Conservation (phyloP, 2,797 vertebrate genomes). For the Notolabrus celidotus region DNA sequence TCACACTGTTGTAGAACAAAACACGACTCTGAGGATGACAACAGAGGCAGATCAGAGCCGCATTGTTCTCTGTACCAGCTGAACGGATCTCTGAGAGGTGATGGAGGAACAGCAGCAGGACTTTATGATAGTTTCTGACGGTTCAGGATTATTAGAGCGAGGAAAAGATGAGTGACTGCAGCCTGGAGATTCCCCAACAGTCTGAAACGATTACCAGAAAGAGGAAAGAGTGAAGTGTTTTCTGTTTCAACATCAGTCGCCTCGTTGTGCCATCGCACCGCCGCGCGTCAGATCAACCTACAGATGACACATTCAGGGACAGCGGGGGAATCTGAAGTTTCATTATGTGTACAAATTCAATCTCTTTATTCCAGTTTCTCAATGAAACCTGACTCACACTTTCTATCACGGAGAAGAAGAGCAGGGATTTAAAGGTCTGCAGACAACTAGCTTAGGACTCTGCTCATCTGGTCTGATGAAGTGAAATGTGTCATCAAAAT, state of each 20-base stretch:
- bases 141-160: neutral
- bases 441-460: too few species aligned
- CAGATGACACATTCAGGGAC: slow-evolving; percentile 3
- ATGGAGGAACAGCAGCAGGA: slow-evolving; percentile 4
- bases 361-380: neutral
- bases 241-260: slow-evolving; percentile 26
- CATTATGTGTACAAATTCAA: neutral
- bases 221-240: slow-evolving; percentile 31
- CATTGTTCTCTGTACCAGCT: slow-evolving; percentile 35
- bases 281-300: neutral
- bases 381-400: too few species aligned
- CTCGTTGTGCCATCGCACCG: neutral
- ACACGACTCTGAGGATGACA: slow-evolving; percentile 41
- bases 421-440: too few species aligned
- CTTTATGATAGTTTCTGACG: slow-evolving; percentile 8
- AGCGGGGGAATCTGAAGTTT: slow-evolving; percentile 16
- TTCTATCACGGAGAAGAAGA: too few species aligned
- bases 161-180: neutral
- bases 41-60: slow-evolving; percentile 34
- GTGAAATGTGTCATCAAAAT: neutral
- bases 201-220: neutral
- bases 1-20: slow-evolving; percentile 57
- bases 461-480: neutral
- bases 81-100: neutral
- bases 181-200: neutral